Conservation (phyloP, 2,797 vertebrate species). For the Clarias platycephalus region DNA sequence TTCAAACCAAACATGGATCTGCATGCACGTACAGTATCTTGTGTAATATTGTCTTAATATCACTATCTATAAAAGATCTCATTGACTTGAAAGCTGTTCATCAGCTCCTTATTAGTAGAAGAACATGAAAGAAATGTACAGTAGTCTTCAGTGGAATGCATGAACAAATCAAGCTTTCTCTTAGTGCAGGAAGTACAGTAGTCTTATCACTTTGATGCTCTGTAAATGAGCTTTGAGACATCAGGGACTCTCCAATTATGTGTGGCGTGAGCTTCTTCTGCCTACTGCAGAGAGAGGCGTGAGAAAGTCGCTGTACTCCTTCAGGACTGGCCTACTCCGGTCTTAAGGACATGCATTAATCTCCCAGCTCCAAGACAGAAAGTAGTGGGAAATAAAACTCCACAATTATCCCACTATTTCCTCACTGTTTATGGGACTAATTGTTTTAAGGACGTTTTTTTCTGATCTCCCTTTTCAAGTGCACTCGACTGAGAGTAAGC, state of each 20-base stretch:
- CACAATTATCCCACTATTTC: constrained; percentile 37
- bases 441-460: constrained; percentile 14
- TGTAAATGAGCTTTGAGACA: constrained; percentile 4
- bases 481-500: constrained; percentile 22
- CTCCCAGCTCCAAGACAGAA: constrained; percentile 20
- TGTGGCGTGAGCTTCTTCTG: constrained; percentile 22
- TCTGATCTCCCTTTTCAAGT: constrained; percentile 13
- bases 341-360: constrained; percentile 49
- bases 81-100: not conserved
- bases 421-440: constrained; percentile 26
- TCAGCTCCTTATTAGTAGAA: too few relatives aligned
- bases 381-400: constrained; percentile 14
- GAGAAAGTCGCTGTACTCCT: constrained; percentile 28
- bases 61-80: not conserved
- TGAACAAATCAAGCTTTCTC: not conserved
- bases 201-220: not conserved
- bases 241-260: constrained; percentile 31
- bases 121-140: not conserved
- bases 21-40: not conserved
- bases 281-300: constrained; percentile 8
- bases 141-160: not conserved
- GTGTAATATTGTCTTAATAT: not conserved
- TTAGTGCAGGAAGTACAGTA: not conserved
- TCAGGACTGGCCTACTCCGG: constrained; percentile 23
- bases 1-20: not conserved